Evolutionary conservation across 2,113 vertebrate genomes (phyloP).

Genomic region (Erythrocercus mccallii): DNA sequence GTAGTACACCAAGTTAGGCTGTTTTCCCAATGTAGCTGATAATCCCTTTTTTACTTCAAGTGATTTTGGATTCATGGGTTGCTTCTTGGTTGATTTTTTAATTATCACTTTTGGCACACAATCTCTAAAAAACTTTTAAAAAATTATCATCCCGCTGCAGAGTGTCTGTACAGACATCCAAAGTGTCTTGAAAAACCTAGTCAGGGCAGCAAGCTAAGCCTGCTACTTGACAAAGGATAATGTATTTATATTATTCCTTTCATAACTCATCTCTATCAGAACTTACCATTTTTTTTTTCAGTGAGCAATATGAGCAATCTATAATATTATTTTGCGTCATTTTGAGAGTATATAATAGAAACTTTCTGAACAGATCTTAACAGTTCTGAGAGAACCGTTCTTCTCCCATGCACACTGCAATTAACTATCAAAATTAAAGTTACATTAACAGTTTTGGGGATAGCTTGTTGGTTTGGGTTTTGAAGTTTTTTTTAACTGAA

Average conservation of each 20-base stretch:
- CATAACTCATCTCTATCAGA: not conserved
- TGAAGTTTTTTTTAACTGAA: not conserved
- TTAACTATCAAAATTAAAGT: not conserved
- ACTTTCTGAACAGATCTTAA: not conserved
- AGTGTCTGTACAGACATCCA: not conserved
- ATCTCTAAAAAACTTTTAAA: not conserved
- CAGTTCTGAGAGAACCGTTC: not conserved
- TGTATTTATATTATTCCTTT: not conserved
- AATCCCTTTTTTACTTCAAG: not conserved
- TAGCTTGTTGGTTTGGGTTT: not conserved
- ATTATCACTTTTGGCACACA: not conserved
- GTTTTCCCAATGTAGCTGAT: not conserved
- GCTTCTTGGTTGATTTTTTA: not conserved
- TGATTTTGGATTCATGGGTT: not conserved
- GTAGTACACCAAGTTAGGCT: not conserved
- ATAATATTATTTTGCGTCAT: not conserved
- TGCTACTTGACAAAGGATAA: not conserved
- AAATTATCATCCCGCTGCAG: not conserved
- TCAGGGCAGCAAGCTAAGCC: not conserved
- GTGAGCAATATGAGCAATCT: not conserved
- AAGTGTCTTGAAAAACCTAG: not conserved
- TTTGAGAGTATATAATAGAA: not conserved
- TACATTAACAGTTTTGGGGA: not conserved
- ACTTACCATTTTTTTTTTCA: not conserved
- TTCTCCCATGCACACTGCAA: not conserved